Evolutionary conservation across 2,113 vertebrate genomes (phyloP), one percentile per base, ranked within the genome.

Genomic region (Desmodus rotundus): DNA sequence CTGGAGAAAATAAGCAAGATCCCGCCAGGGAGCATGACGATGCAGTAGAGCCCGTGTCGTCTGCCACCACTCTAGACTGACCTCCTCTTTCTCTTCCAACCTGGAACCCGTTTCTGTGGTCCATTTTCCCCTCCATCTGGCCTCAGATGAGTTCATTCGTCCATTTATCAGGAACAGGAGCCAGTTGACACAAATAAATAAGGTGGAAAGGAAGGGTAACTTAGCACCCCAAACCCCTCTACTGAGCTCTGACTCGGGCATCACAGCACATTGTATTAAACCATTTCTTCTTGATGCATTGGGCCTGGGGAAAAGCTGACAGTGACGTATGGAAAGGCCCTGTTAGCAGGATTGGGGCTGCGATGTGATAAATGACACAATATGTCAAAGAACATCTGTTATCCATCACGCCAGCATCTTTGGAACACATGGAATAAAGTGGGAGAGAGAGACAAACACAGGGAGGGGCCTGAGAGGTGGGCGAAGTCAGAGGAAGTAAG

Each of bases 281-380:
- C 98, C 95, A 86, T 97, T 98, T 98, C 97, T 97, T 97, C 95
- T 96, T 98, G 98, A 98, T 98, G 98, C 98, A 98, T 98, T 98
- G 97, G 93, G 97, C 97, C 98, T 52, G 78, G 54, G 61, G 87
- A 90, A 77, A 89, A 97, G 89, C 91, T 86, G 98, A 99, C 98
- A 98, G 95, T 99, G 99, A 99, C 98, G 93, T 98, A 98, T 98
- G 96, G 98, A 97, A 96, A 97, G 96, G 97, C 97, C 97, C 97
- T 72, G 74, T 97, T 98, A 96, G 98, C 85, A 94, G 97, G 97
- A 98, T 97, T 97, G 98, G 98, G 98, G 98, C 98, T 98, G 96
- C 96, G 96, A 94, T 80, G 94, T 99, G 99, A 99, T 98, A 98
- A 98, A 99, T 98, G 98, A 98, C 97, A 98, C 88, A 93, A 96